Conservation (phyloP, 2,888 invertebrate genomes). For the Agriopis leucophaearia region DNA sequence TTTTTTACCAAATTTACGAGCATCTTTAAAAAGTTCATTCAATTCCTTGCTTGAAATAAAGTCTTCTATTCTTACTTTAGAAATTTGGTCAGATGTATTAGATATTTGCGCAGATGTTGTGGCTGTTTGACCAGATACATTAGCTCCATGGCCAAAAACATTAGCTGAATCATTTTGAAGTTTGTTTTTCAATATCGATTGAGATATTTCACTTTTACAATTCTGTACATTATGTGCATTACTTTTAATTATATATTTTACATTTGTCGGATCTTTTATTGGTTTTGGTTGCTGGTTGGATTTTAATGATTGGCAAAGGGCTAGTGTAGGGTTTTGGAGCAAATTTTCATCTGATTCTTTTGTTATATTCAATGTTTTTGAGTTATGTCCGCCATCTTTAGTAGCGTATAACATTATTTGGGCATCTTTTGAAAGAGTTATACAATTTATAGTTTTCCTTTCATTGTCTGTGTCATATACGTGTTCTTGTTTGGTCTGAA, state of each 20-base stretch:
- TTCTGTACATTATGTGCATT: not conserved
- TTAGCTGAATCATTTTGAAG: not conserved
- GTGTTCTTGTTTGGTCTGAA: slow-evolving; percentile 1
- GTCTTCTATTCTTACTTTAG: not conserved
- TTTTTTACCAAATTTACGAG: not conserved
- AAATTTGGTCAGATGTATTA: not conserved
- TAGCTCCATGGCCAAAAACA: not conserved
- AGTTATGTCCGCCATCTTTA: not conserved
- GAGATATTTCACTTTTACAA: slow-evolving; percentile 1
- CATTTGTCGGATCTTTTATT: not conserved
- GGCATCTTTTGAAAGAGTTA: not conserved
- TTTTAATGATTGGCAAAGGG: not conserved
- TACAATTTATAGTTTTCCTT: not conserved
- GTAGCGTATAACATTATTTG: slow-evolving; percentile 6
- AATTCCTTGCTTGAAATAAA: not conserved
- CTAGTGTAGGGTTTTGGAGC: not conserved
- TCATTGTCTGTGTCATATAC: not conserved
- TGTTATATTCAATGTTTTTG: not conserved
- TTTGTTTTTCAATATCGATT: not conserved
- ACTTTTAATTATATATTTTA: not conserved
- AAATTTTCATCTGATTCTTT: not conserved
- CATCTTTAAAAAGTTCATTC: not conserved
- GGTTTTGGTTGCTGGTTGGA: not conserved
- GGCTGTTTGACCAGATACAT: not conserved
- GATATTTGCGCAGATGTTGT: not conserved